These are phyloP conservation scores for Drosophila athabasca DNA, from an alignment of 1,140 invertebrate species.

Conservation along the genomic window DNA sequence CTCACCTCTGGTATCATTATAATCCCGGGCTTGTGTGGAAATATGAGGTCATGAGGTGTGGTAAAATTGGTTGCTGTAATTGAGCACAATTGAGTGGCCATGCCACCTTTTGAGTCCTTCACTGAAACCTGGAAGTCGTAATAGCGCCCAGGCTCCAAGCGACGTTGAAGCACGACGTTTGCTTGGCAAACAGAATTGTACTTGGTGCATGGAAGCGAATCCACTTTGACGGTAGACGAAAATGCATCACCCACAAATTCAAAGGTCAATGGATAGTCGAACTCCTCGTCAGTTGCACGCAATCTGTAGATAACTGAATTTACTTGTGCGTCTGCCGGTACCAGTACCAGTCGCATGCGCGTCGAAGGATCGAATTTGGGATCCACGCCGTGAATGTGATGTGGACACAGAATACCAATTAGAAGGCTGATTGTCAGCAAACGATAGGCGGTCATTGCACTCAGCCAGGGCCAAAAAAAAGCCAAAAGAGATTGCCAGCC, in stretches of 20 bases:
- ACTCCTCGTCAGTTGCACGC: constrained; percentile 93
- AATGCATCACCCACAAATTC: constrained; percentile 89
- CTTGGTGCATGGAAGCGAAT: constrained; percentile 91
- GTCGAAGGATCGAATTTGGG: constrained; percentile 92
- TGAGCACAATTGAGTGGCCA: constrained; percentile 90
- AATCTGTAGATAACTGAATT: constrained; percentile 93
- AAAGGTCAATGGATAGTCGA: constrained; percentile 93
- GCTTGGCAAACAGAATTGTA: constrained; percentile 93
- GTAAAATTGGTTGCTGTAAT: constrained; percentile 92
- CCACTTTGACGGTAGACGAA: constrained; percentile 89
- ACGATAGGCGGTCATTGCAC: constrained; percentile 77
- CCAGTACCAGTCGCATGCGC: constrained; percentile 90
- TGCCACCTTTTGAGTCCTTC: constrained; percentile 90
- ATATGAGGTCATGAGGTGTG: constrained; percentile 90
- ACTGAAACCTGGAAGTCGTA: constrained; percentile 92
- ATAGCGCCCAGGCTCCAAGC: constrained; percentile 89
- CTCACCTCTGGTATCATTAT: constrained; percentile 91
- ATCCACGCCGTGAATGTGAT: constrained; percentile 85
- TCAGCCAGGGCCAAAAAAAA: constrained; percentile 65
- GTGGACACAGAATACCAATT: constrained; percentile 78
- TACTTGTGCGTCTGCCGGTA: constrained; percentile 91
- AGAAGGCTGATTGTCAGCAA: constrained; percentile 81
- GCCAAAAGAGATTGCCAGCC: constrained; percentile 47
- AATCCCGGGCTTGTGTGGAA: constrained; percentile 92
- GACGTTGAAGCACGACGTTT: constrained; percentile 90